Conservation (phyloP, 2,888 invertebrate species). For the Macrophya alboannulata region DNA sequence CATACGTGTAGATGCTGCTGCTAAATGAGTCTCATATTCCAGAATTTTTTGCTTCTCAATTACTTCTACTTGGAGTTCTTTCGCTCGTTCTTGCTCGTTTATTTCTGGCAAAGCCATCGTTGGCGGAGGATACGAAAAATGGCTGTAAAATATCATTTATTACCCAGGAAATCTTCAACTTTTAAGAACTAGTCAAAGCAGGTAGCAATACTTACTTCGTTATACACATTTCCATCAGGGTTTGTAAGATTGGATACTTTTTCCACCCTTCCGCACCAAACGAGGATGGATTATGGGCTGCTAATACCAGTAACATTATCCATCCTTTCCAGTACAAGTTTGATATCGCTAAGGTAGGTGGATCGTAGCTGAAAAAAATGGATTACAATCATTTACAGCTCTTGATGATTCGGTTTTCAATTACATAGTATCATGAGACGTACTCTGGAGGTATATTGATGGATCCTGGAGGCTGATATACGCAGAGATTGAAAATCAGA, state of each 20-base stretch:
- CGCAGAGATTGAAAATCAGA: conserved; percentile 93
- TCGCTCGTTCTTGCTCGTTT: conserved; percentile 83
- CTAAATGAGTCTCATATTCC: conserved; percentile 95
- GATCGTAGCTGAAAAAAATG: conserved; percentile 83
- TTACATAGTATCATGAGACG: conserved; percentile 69
- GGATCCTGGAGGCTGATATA: conserved; percentile 96
- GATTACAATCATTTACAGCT: conserved; percentile 33
- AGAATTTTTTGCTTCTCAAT: conserved; percentile 90
- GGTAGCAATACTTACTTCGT: conserved; percentile 87
- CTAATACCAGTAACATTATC: conserved; percentile 92
- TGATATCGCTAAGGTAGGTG: conserved; percentile 95
- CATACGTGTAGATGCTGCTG: conserved; percentile 93
- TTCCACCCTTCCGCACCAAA: conserved; percentile 95
- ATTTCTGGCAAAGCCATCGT: conserved; percentile 84
- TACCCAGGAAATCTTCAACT: not conserved
- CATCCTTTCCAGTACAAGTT: conserved; percentile 97
- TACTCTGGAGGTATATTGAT: conserved; percentile 93
- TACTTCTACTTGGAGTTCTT: conserved; percentile 86
- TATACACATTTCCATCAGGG: conserved; percentile 98
- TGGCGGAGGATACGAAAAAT: conserved; percentile 88
- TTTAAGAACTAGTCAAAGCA: conserved; percentile 4
- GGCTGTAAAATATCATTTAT: conserved; percentile 78
- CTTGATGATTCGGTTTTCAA: not conserved
- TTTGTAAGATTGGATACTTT: conserved; percentile 94
- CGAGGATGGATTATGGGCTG: conserved; percentile 95